phyloP scores from a whole-genome alignment of 2,888 invertebrate genomes.

The Boloria euphrosyne region DNA sequence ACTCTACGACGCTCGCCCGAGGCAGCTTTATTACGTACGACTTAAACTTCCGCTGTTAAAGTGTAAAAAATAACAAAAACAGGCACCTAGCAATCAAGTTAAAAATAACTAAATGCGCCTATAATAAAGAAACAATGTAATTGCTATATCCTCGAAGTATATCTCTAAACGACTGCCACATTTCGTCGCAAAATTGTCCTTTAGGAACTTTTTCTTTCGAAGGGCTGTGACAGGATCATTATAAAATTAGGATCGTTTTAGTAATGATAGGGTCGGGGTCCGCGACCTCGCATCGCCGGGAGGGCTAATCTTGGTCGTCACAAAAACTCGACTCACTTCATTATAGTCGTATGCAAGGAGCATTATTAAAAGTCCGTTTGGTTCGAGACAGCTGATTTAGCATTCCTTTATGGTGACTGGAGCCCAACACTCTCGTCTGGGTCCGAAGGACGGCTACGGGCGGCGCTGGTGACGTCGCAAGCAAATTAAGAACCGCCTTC shows the following conservation, averaged over 20 bases:
- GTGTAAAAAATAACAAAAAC: conserved; percentile 29
- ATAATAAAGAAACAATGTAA: conserved; percentile 51
- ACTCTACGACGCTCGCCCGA: conserved; percentile 25
- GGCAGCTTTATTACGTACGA: conserved; percentile 26
- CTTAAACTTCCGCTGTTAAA: conserved; percentile 48
- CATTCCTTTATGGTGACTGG: conserved; percentile 63
- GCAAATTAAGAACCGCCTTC: conserved; percentile 61
- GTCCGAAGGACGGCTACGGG: conserved; percentile 1
- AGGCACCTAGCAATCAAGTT: conserved; percentile 35
- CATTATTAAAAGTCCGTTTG: conserved; percentile 50
- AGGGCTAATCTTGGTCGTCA: conserved; percentile 66
- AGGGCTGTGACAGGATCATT: conserved; percentile 80
- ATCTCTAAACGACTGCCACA: conserved; percentile 71
- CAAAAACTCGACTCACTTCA: conserved; percentile 76
- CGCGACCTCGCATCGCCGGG: conserved; percentile 70
- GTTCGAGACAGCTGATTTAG: conserved; percentile 55
- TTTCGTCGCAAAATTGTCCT: conserved; percentile 74
- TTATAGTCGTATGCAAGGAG: conserved; percentile 59
- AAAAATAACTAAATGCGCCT: conserved; percentile 33
- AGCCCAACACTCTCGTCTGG: conserved; percentile 35
- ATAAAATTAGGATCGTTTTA: conserved; percentile 80
- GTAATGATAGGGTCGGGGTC: conserved; percentile 76
- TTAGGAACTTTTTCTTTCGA: conserved; percentile 64
- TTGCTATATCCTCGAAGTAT: conserved; percentile 58
- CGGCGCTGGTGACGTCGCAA: conserved; percentile 44